Evolutionary conservation across 2,113 vertebrate genomes (phyloP), one percentile per base, ranked within the genome.

Genomic region (Speoplatyrhinus poulsoni): DNA sequence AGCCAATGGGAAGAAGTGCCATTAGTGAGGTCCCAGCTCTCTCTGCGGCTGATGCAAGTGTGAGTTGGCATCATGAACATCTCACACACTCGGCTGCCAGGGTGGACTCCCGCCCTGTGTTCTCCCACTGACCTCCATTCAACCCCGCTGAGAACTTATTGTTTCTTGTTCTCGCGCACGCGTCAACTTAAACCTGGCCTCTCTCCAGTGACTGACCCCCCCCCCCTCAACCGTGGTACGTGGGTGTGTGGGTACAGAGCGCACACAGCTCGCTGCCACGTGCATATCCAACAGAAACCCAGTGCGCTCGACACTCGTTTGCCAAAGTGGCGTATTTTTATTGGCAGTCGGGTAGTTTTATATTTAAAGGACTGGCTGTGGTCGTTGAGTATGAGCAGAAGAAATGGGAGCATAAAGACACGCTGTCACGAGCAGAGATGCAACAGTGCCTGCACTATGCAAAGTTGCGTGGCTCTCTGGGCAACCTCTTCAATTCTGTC

Each of bases 291-390:
- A 77, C 85, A 82, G 85, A 88, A 87, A 85, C 81, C 62, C 68
- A 82, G 86, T 86, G 82, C 77, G 82, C 73, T 69, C 66, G 71
- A 68, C 66, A 76, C 68, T 60, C 60, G 73, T 71, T 72, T 75
- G 85, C 82, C 86, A 90, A 87, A 86, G 80, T 82, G 74, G 63
- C 72, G 72, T 81, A 85, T 84, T 90, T 90, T 77, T 80, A 79
- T 86, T 87, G 87, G 83, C 86, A 71, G 61, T 26, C 53, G 54
- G 60, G 69, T 81, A 49, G 32, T 65, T 82, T 79, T 77, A 67
- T 79, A 87, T 87, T 85, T 81, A 62, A 82, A 82, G 75, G 62
- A 69, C 76, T 83, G 75, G 77, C 59, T 58, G 70, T 16, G 65
- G 71, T 85, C 74, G 82, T 74, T 64, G 69, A 3, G 16, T 73